A percentile compares a stretch with the other conserved stretches of the same genome.
phyloP scores from a whole-genome alignment of 1,140 invertebrate species.

The Spodoptera frugiperda region DNA sequence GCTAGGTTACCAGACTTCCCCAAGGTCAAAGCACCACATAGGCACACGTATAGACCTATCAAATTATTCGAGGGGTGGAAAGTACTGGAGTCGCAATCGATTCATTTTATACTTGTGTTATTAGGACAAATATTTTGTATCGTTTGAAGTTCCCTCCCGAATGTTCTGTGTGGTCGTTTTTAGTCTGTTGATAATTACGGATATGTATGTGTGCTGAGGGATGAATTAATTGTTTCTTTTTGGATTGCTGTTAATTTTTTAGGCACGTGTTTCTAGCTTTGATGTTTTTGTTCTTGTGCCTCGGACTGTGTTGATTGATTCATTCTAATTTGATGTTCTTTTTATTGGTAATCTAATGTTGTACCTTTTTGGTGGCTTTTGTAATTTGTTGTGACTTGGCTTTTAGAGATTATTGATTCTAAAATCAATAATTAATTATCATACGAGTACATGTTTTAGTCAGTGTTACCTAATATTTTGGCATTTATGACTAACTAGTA shows the following conservation, averaged over 20 bases:
- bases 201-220: neutral
- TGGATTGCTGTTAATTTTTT: constrained; percentile 2
- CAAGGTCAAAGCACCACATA: constrained; percentile 80
- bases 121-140: constrained; percentile 47
- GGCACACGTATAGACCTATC: constrained; percentile 63
- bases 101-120: constrained; percentile 51
- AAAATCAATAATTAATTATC: no score
- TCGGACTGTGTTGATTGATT: neutral
- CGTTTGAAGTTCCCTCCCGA: constrained; percentile 29
- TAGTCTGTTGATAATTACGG: constrained; percentile 27
- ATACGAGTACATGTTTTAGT: no score
- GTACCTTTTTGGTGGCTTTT: no score
- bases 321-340: no score
- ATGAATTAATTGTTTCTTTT: constrained; percentile 17
- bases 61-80: constrained; percentile 50
- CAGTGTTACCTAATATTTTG: no score
- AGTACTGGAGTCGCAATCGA: constrained; percentile 46
- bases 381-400: no score
- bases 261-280: neutral
- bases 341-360: no score
- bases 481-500: no score
- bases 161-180: constrained; percentile 33
- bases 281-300: neutral
- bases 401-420: no score
- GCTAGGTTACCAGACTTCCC: constrained; percentile 80